Evolutionary conservation across 2,797 vertebrate genomes (phyloP).

Genomic region (Fistularia commersonii): DNA sequence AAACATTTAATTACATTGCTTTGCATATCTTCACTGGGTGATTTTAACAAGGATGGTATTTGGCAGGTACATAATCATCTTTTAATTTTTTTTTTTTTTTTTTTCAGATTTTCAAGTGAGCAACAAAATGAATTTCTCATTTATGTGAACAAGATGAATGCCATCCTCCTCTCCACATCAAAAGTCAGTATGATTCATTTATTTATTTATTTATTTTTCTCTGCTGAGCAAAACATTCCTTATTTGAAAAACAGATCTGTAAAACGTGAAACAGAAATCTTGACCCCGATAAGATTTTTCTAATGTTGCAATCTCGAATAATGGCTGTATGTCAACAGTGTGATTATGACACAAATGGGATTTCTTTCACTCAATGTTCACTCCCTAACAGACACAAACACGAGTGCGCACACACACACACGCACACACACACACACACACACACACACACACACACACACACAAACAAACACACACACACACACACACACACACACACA

Average conservation of each 20-base stretch:
- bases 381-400: too few relatives aligned
- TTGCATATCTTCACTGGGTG: constrained; percentile 21
- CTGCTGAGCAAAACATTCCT: not conserved
- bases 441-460: too few relatives aligned
- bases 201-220: not conserved
- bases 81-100: constrained; percentile 4
- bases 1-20: constrained; percentile 46
- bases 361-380: too few relatives aligned
- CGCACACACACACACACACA: too few relatives aligned
- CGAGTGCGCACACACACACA: too few relatives aligned
- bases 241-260: too few relatives aligned
- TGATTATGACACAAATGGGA: too few relatives aligned
- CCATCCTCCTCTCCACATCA: not conserved
- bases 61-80: constrained; percentile 37
- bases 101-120: constrained; percentile 7
- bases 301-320: too few relatives aligned
- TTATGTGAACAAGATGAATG: constrained; percentile 28
- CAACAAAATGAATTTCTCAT: constrained; percentile 18
- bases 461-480: too few relatives aligned
- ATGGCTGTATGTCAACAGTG: too few relatives aligned
- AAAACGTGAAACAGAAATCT: too few relatives aligned
- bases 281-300: not conserved
- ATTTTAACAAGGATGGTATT: constrained; percentile 29
- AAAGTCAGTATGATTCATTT: constrained; percentile 1
- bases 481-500: too few relatives aligned